Evolutionary conservation across 2,888 invertebrate species (phyloP).

Genomic region (Chaitophorus viminalis): DNA sequence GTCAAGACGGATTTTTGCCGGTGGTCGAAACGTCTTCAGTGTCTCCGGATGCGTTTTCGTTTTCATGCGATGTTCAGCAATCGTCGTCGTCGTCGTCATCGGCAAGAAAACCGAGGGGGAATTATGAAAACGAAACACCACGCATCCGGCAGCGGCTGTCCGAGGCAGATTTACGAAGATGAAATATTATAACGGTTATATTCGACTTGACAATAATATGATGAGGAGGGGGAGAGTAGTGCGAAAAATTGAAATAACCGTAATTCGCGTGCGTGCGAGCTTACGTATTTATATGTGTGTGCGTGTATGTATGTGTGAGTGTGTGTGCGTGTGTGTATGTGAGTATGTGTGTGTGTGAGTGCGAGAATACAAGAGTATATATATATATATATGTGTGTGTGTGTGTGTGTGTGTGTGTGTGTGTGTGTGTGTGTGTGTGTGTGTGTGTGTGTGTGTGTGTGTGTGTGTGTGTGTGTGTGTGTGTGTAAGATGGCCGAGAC

Average conservation of each 20-base stretch:
- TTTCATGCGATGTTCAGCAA: not conserved
- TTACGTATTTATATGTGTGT: not conserved
- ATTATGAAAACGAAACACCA: not conserved
- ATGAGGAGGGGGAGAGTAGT: not conserved
- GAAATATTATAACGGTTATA: not conserved
- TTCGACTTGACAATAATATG: not conserved
- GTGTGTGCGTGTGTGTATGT: too few species aligned
- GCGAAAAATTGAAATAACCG: not conserved
- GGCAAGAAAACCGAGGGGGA: not conserved
- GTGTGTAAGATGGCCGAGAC: not conserved
- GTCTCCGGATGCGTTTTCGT: not conserved
- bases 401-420: not conserved
- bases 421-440: not conserved
- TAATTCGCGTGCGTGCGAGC: not conserved
- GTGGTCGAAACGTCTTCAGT: not conserved
- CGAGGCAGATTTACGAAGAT: not conserved
- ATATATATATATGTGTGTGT: not conserved
- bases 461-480: conserved; percentile 16
- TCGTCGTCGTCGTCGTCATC: too few species aligned
- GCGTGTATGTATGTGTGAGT: not conserved
- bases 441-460: not conserved
- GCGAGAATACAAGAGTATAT: too few species aligned
- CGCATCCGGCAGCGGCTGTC: not conserved
- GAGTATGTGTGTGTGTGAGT: not conserved
- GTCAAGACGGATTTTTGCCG: not conserved